These are phyloP conservation scores for Chondrilla cf. caribensis DNA, from an alignment of 37 sponge, comb jelly and placozoan genomes.

Conservation along the genomic window DNA sequence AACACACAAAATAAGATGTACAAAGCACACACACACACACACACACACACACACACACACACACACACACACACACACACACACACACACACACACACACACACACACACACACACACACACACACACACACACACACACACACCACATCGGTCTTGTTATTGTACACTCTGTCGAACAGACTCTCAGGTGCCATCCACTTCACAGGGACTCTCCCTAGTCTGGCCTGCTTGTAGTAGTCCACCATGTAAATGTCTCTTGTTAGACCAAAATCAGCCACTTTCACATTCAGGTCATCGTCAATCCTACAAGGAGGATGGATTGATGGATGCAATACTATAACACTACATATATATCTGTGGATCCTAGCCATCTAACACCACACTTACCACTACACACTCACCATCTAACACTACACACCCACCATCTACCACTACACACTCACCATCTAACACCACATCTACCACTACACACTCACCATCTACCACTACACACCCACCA, in stretches of 20 bases:
- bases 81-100: slow-evolving; percentile 24
- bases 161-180: slow-evolving; percentile 28
- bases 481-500: too few species aligned
- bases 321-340: too few species aligned
- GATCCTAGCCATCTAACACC: too few species aligned
- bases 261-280: slow-evolving; percentile 28
- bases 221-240: slow-evolving; percentile 28
- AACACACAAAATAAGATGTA: too few species aligned
- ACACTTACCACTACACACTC: not conserved
- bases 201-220: slow-evolving; percentile 12
- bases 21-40: too few species aligned
- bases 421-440: too few species aligned
- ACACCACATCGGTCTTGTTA: slow-evolving; percentile 22
- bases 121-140: not conserved
- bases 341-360: too few species aligned
- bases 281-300: slow-evolving; percentile 26
- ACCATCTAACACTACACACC: too few species aligned
- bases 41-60: too few species aligned
- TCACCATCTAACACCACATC: too few species aligned
- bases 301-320: slow-evolving; percentile 14
- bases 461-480: not conserved
- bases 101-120: slow-evolving; percentile 38
- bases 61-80: slow-evolving; percentile 19
- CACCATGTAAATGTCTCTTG: slow-evolving; percentile 25
- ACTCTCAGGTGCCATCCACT: slow-evolving; percentile 30